A percentile compares a stretch with the other conserved stretches of the same genome.
phyloP scores from a whole-genome alignment of 2,797 vertebrate genomes.

The Lemur catta region DNA sequence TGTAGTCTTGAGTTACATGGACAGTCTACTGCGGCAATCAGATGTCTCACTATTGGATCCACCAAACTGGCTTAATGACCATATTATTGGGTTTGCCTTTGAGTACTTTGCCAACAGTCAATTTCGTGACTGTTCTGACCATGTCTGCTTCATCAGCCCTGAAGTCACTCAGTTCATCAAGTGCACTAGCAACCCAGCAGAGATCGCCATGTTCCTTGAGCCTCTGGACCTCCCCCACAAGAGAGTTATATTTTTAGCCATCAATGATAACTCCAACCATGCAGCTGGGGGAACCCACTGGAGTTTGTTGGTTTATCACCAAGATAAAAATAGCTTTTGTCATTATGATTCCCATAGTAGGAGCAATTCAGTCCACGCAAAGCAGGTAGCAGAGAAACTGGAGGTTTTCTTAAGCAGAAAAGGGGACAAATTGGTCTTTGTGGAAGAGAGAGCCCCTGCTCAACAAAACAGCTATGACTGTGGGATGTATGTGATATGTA shows the following conservation, averaged over 20 bases:
- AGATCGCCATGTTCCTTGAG: slow-evolving; percentile 93
- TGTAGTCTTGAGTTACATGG: slow-evolving; percentile 96
- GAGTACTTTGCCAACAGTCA: slow-evolving; percentile 92
- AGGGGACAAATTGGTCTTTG: slow-evolving; percentile 85
- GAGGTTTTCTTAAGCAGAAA: slow-evolving; percentile 88
- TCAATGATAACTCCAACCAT: slow-evolving; percentile 96
- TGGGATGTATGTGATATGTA: slow-evolving; percentile 98
- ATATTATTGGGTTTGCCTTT: slow-evolving; percentile 96
- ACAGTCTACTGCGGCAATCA: slow-evolving; percentile 94
- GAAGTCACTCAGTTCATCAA: slow-evolving; percentile 99
- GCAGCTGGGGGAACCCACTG: slow-evolving; percentile 95
- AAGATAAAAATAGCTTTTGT: slow-evolving; percentile 88
- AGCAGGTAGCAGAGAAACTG: slow-evolving; percentile 90
- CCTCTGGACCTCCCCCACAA: slow-evolving; percentile 90
- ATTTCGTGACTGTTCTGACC: slow-evolving; percentile 86
- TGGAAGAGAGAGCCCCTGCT: slow-evolving; percentile 92
- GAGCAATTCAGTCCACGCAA: slow-evolving; percentile 91
- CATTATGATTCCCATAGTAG: slow-evolving; percentile 96
- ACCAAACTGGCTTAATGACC: slow-evolving; percentile 97
- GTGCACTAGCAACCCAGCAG: slow-evolving; percentile 90
- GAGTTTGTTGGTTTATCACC: slow-evolving; percentile 95
- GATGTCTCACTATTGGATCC: slow-evolving; percentile 94
- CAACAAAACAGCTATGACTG: slow-evolving; percentile 99
- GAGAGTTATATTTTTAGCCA: slow-evolving; percentile 92
- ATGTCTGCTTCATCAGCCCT: slow-evolving; percentile 92